A percentile compares a stretch with the other conserved stretches of the same genome.
phyloP scores from a whole-genome alignment of 2,797 vertebrate genomes.

The Chelonia mydas region DNA sequence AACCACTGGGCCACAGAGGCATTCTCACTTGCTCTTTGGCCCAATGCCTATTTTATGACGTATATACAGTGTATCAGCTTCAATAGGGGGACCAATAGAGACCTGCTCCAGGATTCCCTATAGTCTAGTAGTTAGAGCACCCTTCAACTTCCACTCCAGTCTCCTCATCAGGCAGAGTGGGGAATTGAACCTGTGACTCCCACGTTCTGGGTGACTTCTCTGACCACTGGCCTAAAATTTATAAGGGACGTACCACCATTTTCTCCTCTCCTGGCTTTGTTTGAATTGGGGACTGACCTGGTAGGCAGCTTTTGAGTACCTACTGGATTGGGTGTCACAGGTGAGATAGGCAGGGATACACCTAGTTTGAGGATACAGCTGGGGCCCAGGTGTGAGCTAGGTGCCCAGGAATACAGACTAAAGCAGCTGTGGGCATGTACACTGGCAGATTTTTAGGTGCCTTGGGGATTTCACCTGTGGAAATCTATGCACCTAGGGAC shows the following conservation, averaged over 20 bases:
- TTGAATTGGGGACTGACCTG: neutral
- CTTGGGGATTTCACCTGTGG: neutral
- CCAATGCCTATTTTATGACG: no score
- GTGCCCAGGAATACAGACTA: neutral
- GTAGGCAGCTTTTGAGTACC: neutral
- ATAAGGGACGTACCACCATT: no score
- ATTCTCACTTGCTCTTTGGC: no score
- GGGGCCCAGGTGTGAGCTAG: neutral
- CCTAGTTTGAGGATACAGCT: neutral
- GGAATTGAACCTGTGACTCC: neutral
- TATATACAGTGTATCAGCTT: no score
- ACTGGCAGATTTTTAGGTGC: no score
- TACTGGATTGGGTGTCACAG: neutral
- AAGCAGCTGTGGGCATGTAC: neutral
- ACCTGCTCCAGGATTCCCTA: no score
- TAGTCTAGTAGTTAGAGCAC: neutral
- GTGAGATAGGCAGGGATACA: neutral
- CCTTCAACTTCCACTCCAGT: neutral
- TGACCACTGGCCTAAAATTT: neutral
- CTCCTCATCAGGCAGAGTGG: neutral
- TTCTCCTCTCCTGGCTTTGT: neutral
- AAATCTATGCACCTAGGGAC: neutral
- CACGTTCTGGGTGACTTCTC: neutral
- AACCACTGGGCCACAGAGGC: no score
- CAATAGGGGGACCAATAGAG: no score